Conservation (phyloP, 1,140 invertebrate genomes). For the Sycophaga agraensis region DNA sequence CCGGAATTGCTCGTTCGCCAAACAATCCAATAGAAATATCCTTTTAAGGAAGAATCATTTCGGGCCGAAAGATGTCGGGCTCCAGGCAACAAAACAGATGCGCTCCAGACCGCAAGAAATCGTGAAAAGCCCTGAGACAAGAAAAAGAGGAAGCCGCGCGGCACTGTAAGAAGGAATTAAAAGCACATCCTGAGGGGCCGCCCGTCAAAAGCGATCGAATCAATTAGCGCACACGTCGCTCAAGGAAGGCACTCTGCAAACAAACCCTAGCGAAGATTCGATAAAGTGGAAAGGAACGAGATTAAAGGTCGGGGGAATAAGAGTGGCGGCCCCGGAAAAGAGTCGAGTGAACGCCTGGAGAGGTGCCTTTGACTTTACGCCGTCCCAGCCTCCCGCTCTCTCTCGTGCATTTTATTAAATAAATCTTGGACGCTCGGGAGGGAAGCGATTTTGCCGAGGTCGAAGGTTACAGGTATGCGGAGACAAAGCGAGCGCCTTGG, state of each 20-base stretch:
- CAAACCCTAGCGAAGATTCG: not conserved
- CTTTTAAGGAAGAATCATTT: no score
- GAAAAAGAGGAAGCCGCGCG: no score
- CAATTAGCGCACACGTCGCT: not conserved
- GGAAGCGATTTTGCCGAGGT: no score
- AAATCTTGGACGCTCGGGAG: not conserved
- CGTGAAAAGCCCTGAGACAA: no score
- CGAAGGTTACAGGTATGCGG: no score
- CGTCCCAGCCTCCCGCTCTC: not conserved
- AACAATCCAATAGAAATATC: no score
- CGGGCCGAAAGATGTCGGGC: no score
- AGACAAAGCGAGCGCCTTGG: no score
- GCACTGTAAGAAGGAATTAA: not conserved
- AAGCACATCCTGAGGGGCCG: not conserved
- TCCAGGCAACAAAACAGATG: no score
- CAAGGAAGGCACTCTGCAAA: not conserved
- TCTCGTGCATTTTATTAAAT: conserved; percentile 19
- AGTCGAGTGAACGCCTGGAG: not conserved
- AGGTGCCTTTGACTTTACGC: conserved; percentile 4
- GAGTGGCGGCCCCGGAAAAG: not conserved
- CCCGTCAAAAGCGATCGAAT: not conserved
- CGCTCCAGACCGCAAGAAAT: no score
- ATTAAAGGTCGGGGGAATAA: conserved; percentile 19
- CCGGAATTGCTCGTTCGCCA: no score
- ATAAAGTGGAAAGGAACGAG: conserved; percentile 17